Conservation (phyloP, 2,797 vertebrate species). For the Squalus acanthias region DNA sequence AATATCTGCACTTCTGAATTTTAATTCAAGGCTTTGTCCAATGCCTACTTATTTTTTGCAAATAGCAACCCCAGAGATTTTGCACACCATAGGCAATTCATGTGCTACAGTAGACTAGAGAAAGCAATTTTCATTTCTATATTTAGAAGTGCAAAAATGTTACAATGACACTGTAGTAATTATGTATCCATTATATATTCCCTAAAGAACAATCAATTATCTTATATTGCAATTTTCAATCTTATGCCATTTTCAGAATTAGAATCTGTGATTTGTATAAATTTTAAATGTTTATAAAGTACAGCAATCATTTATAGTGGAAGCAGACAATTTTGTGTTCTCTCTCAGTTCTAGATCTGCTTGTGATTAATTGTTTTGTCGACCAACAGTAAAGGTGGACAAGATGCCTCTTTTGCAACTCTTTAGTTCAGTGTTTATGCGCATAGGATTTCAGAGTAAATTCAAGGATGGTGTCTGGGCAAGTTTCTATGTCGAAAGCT, state of each 20-base stretch:
- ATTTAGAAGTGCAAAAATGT: not conserved
- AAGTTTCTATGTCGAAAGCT: not conserved
- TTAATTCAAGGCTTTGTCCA: not conserved
- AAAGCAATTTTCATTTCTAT: not conserved
- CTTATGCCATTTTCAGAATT: not conserved
- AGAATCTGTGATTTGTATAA: not conserved
- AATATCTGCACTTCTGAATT: not conserved
- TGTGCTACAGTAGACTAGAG: not conserved
- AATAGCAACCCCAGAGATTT: not conserved
- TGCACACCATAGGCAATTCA: not conserved
- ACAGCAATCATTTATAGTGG: not conserved
- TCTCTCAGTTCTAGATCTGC: not conserved
- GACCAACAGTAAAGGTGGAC: not conserved
- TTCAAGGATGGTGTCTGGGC: not conserved
- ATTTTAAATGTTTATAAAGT: not conserved
- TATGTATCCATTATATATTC: not conserved
- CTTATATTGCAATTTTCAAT: not conserved
- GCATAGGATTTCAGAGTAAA: not conserved
- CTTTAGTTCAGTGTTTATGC: not conserved
- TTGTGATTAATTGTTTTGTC: not conserved
- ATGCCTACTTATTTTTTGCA: not conserved
- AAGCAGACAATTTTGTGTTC: not conserved
- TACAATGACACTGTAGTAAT: not conserved
- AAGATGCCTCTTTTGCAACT: not conserved
- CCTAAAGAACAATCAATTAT: not conserved